A percentile compares a stretch with the other conserved stretches of the same genome.
Evolutionary conservation across 2,797 vertebrate species (phyloP).

Genomic region (Diceros bicornis): DNA sequence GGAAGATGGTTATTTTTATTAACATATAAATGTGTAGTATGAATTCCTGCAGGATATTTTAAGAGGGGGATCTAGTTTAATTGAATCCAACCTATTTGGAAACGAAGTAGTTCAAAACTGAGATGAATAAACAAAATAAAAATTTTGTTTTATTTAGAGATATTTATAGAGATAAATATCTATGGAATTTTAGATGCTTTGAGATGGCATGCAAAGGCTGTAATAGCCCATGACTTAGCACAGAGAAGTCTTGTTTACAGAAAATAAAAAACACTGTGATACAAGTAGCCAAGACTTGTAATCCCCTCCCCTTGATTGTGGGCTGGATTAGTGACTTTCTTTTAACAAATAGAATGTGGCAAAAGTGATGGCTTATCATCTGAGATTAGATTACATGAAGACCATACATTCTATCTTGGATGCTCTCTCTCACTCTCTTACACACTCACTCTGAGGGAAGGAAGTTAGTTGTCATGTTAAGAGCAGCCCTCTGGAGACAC

Average conservation of each 20-base stretch:
- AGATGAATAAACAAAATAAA: constrained; percentile 25
- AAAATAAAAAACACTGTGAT: background rate
- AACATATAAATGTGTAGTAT: background rate
- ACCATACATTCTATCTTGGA: background rate
- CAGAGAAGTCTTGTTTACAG: background rate
- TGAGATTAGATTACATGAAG: background rate
- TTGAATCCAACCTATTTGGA: background rate
- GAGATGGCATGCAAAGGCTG: background rate
- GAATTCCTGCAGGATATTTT: background rate
- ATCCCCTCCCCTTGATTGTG: background rate
- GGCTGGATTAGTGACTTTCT: background rate
- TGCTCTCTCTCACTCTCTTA: background rate
- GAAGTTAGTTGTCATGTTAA: background rate
- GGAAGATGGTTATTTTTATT: constrained; percentile 28
- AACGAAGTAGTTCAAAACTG: constrained; percentile 18
- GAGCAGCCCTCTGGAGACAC: background rate
- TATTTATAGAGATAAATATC: background rate
- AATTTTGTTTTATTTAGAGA: background rate
- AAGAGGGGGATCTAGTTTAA: background rate
- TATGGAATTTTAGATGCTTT: background rate
- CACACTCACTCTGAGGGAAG: background rate
- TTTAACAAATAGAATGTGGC: background rate
- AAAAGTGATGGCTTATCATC: background rate
- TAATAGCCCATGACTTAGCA: background rate
- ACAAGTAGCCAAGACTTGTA: background rate